phyloP scores from a whole-genome alignment of 64 coral and sea anemone genomes.

The Astreopora myriophthalma region DNA sequence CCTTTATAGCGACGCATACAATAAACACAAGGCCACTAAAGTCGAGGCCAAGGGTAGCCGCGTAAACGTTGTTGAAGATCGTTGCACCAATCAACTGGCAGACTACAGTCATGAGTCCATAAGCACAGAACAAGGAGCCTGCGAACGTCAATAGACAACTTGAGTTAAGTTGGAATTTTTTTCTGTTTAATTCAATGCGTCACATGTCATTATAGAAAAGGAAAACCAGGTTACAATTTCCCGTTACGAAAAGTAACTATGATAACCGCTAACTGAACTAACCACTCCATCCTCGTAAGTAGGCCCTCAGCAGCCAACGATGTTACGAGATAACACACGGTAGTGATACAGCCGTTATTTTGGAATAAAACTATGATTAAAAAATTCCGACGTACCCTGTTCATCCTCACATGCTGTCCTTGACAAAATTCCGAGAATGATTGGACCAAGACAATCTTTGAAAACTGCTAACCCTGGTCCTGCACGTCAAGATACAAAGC shows the following conservation, averaged over 20 bases:
- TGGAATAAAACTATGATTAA: too few species aligned
- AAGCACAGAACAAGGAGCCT: constrained; percentile 39
- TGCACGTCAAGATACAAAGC: neutral
- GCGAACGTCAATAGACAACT: neutral
- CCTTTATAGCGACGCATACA: neutral
- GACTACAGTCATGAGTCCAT: neutral
- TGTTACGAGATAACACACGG: too few species aligned
- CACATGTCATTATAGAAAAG: neutral
- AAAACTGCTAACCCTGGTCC: constrained; percentile 32
- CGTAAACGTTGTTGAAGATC: constrained; percentile 28
- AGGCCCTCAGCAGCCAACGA: too few species aligned
- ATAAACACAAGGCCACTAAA: constrained; percentile 18
- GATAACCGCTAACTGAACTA: too few species aligned
- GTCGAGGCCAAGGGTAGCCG: neutral
- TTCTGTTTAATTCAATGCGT: too few species aligned
- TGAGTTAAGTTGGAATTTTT: neutral
- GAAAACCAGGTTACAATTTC: too few species aligned
- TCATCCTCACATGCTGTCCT: constrained; percentile 37
- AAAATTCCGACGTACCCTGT: constrained; percentile 71
- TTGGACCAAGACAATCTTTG: constrained; percentile 1
- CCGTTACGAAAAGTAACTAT: too few species aligned
- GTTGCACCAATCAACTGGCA: neutral
- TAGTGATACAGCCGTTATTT: too few species aligned
- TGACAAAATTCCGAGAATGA: constrained; percentile 39
- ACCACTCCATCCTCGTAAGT: too few species aligned